Base-by-base conservation (phyloP, 2,113 vertebrate genomes). In the Ciconia stormi region DNA sequence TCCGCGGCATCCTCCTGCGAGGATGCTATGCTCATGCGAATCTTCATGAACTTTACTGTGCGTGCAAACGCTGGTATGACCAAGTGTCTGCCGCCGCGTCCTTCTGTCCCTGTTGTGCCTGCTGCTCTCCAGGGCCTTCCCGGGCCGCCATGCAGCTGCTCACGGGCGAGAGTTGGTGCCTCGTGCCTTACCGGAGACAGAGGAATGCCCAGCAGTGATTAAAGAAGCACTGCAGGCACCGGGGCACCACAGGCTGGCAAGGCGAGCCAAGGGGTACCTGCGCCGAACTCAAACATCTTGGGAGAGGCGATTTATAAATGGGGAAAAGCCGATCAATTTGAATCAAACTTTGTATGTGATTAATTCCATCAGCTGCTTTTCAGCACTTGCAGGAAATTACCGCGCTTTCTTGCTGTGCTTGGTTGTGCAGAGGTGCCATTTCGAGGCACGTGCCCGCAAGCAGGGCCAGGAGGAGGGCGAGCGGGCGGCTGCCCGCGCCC, bases 401-500 rank as follows among this genome's bases (percentile, higher is more conserved):
- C 0, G 7, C 15, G 5, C 47, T 20, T 38, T 22, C 8, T 18
- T 8, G 21, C 27, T 5, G 10, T 15, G 59, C 32, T 53, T n/a
- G 1, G 0, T 1, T 0, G 40, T 1, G 13, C 23, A 9, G 3
- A 29, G 1, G 17, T 13, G 29, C 55, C 36, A 0, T 16, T 15
- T 4, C 17, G 4, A 19, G 69, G 38, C 15, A 8, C 2, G 7
- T 13, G n/a, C 44, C 50, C 2, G 6, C 49, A 2, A 18, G 25
- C 70, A 13, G 77, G 32, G 20, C 8, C 18, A 34, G 47, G 20
- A 11, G 20, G 9, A 27, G 38, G 52, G n/a, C 0, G 9, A n/a
- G 14, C 53, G 22, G 4, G 69, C 8, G 2, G 42, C 27, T 8
- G 16, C 27, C 32, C 8, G 3, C 5, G 20, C 25, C 21, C 13